Base-by-base conservation (phyloP, 2,797 vertebrate species). In the Enteromius afrohamiltoni region DNA sequence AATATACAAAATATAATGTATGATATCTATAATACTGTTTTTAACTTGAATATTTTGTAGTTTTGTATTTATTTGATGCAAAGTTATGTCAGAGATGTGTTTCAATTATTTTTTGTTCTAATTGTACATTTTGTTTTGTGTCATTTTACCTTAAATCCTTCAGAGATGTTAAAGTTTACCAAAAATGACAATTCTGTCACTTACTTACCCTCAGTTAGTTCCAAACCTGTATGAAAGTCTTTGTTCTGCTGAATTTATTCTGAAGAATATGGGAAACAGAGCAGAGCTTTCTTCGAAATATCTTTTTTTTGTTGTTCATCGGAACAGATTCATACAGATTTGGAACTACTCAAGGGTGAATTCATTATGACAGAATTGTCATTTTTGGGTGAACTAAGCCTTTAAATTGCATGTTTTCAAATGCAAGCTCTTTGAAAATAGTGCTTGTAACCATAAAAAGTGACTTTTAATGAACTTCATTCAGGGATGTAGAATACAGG, bases 331-430 rank as follows among this genome's bases (percentile, higher is more conserved):
- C 37, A 40, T 40, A 40, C 37, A 40, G 37, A 8, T 40, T 40
- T 40, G 37, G 37, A 40, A 40, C 37, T 40, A 40, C 37, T 40
- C 37, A 1, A 40, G 37, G 37, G 37, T 8, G 37, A 40, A 40
- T 40, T 8, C 6, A 40, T 40, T 40, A 40, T 40, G 37, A 40
- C 37, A 40, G 7, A 40, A 40, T 40, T 40, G 7, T 8, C 6
- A 40, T 40, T 40, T 40, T 40, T 40, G 37, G 37, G 7, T 40
- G 37, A 40, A 40, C 6, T 40, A 40, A 8, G 1, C 37, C 37
- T 40, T 40, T 79, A 40, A 67, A 53, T 16, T 37, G 68, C 53
- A 62, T 73, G 79, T 71, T 45, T 65, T 81, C n/a, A 55, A 34
- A 58, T 23, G 8, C 14, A 21, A 82, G 31, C 45, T 65, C 17